These are phyloP conservation scores for Cinclus mexicanus DNA, from an alignment of 2,113 vertebrate genomes.

Conservation along the genomic window DNA sequence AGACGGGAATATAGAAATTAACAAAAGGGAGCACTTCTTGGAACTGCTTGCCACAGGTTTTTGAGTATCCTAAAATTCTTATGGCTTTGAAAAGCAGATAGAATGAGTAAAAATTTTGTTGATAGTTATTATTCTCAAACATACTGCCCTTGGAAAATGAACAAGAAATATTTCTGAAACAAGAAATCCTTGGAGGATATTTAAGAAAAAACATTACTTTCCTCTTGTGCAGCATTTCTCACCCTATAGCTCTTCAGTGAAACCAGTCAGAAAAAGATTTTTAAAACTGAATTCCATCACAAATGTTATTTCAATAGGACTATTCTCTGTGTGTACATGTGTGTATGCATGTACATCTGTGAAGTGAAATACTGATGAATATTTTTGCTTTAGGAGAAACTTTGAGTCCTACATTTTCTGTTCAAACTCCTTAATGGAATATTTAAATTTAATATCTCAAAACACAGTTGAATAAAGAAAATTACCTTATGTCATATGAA, in stretches of 20 bases:
- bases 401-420: neutral
- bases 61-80: neutral
- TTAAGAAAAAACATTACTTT: neutral
- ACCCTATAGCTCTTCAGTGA: neutral
- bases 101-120: neutral
- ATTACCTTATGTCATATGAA: neutral
- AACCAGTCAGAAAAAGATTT: neutral
- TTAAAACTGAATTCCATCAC: neutral
- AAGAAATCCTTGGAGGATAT: neutral
- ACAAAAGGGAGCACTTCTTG: neutral
- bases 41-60: neutral
- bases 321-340: accelerated
- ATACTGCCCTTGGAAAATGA: neutral
- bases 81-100: neutral
- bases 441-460: neutral
- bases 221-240: neutral
- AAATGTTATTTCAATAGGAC: neutral
- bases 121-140: neutral
- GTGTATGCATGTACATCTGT: no score
- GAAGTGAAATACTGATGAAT: neutral
- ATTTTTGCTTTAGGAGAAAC: neutral
- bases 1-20: neutral
- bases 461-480: neutral
- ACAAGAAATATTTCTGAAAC: neutral
- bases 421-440: neutral